Base-by-base conservation (phyloP, 2,113 vertebrate species). In the Cygnus buccinator region DNA sequence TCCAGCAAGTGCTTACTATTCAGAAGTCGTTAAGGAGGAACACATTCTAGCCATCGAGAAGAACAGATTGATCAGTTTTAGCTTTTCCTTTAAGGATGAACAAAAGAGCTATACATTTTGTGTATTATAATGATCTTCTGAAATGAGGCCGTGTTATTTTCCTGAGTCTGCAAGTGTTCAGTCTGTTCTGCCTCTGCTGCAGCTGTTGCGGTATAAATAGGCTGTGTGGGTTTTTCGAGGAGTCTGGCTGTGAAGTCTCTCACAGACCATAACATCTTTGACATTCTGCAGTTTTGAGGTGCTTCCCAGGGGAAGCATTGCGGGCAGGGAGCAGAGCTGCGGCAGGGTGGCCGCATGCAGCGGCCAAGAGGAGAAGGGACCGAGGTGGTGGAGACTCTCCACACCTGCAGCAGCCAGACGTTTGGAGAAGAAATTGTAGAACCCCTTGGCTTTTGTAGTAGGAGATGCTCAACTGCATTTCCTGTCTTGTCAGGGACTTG, bases 1-100 rank as follows among this genome's bases (percentile, higher is more conserved):
- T 90, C 23, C n/a, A 13, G 58, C 58, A 62, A 84, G 54, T 19
- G 17, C 66, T 90, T 0, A 0, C 84, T 57, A 8, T 84, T 93
- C 65, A 76, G 48, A 61, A 89, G 35, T 66, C 79, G 28, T 72
- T 84, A 68, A 82, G 44, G 58, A 72, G 58, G 83, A 94, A 68
- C 52, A 37, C 0, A 0, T 5, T 33, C 9, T 31, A 87, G 21
- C n/a, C 37, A 28, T 70, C 2, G 1, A 0, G 3, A 76, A 67
- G 61, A 85, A 17, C 57, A 83, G 76, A 75, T 44, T 80, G 77
- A 94, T 94, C 75, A 70, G 16, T 76, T 90, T 70, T 61, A 94
- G 46, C 22, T 78, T 92, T 73, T 91, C 39, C 41, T 77, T 68
- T 37, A 80, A 80, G 74, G 68, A 26, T 68, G 65, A 83, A 50